phyloP scores from a whole-genome alignment of 1,140 invertebrate genomes.

The Tribolium castaneum region DNA sequence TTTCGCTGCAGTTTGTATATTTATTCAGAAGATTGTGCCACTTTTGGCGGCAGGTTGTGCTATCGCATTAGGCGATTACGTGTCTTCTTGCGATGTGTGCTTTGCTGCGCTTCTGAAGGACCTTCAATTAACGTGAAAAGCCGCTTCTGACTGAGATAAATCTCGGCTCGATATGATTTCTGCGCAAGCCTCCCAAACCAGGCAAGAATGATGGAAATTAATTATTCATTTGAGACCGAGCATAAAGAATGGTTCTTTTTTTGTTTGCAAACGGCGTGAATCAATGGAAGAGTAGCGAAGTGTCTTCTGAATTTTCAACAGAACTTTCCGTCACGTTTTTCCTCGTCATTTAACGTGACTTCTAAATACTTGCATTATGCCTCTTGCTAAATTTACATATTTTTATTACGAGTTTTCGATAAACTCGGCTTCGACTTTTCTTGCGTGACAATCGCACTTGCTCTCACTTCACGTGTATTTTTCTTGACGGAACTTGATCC shows the following conservation, averaged over 20 bases:
- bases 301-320: slow-evolving; percentile 22
- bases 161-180: slow-evolving; percentile 21
- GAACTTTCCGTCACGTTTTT: slow-evolving; percentile 5
- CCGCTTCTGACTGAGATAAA: slow-evolving; percentile 23
- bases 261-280: slow-evolving; percentile 18
- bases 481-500: not conserved
- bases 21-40: slow-evolving; percentile 3
- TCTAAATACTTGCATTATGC: slow-evolving; percentile 28
- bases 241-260: slow-evolving; percentile 32
- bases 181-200: not conserved
- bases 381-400: slow-evolving; percentile 14
- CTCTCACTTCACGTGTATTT: not conserved
- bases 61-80: slow-evolving; percentile 4
- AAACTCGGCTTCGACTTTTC: slow-evolving; percentile 21
- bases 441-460: slow-evolving; percentile 22
- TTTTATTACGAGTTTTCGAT: slow-evolving; percentile 27
- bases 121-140: slow-evolving; percentile 8
- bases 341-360: slow-evolving; percentile 27
- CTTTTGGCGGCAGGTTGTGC: slow-evolving; percentile 11
- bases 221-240: slow-evolving; percentile 32
- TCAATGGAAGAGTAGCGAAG: slow-evolving; percentile 4
- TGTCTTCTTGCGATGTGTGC: not conserved
- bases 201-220: slow-evolving; percentile 34
- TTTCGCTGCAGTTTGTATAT: not conserved
- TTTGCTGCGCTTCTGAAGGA: not conserved